Base-by-base conservation (phyloP, 1,140 invertebrate species). In the Trialeurodes vaporariorum region DNA sequence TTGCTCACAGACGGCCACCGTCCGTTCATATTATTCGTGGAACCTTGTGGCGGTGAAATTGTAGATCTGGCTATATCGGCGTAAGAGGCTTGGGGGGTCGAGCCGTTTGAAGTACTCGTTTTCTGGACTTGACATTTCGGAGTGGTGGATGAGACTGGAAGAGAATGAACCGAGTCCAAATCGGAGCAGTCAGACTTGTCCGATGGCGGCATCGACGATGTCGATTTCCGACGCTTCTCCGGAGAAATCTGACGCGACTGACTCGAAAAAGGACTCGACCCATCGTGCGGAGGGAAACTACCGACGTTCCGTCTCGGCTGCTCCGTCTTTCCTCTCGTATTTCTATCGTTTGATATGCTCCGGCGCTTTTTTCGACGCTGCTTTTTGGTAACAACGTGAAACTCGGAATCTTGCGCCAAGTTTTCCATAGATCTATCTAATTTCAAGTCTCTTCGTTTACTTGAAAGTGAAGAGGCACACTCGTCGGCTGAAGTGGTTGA, bases 131-230 rank as follows among this genome's bases (percentile, higher is more conserved):
- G 68, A 71, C 72, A 60, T 73, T 71, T 80, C 12, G 79, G 76
- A 12, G 78, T 80, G 2, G 82, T 81, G 1, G 83, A 81, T 27
- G 82, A 83, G 25, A 85, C 84, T 1, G 87, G 87, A 65, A 88
- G 77, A 64, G 87, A 89, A 76, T 88, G 86, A 22, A 88, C 86
- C 17, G 86, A 88, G 72, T 89, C 88, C 58, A 85, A 78, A 72
- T 89, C 88, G 69, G 83, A 83, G 70, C 85, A 87, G 72, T 87
- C 86, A n/a, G 84, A 86, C 77, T 88, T 87, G 69, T 89, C 87
- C 65, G 84, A 86, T 66, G 84, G 84, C n/a, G 84, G 84, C 73
- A 85, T 80, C 12, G 83, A 84, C 65, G 82, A 82, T 1, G 84
- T 82, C 12, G 81, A 81, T 72, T 83, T 83, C 40, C 82, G 75